A percentile compares a stretch with the other conserved stretches of the same genome.
Conservation (phyloP, 37 sponge, comb jelly and placozoan genomes). For the Axinella damicornis region DNA sequence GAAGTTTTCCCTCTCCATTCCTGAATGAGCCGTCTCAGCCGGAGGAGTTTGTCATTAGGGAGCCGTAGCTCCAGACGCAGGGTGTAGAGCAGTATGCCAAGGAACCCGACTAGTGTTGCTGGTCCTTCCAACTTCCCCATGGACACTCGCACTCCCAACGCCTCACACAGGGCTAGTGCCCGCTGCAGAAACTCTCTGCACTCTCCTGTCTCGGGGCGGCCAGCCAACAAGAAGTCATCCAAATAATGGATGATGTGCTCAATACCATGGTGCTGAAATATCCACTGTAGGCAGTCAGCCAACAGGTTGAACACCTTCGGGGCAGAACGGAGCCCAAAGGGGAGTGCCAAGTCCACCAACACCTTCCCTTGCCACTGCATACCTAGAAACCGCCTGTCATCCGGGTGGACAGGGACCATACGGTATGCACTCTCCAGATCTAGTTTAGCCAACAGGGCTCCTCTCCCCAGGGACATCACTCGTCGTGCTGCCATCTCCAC, state of each 20-base stretch:
- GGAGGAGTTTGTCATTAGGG: too few relatives aligned
- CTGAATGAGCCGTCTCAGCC: neutral
- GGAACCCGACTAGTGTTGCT: neutral
- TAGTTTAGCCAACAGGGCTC: neutral
- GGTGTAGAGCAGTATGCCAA: neutral
- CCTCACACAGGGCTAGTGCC: too few relatives aligned
- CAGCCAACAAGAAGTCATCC: too few relatives aligned
- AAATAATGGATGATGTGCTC: too few relatives aligned
- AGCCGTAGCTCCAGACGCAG: too few relatives aligned
- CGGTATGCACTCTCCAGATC: slow-evolving; percentile 1
- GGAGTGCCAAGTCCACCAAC: neutral
- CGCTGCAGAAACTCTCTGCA: too few relatives aligned
- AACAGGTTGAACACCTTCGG: too few relatives aligned
- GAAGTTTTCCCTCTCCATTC: neutral
- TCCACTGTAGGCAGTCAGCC: too few relatives aligned
- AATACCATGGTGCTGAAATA: too few relatives aligned
- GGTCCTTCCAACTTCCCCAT: neutral
- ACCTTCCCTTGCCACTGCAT: neutral
- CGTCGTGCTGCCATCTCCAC: neutral
- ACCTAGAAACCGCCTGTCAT: neutral
- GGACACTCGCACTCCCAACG: neutral
- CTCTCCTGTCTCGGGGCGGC: too few relatives aligned
- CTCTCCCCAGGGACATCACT: neutral
- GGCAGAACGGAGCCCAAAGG: too few relatives aligned
- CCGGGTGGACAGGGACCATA: neutral